These are phyloP conservation scores for Scrobipalpa costella DNA, from an alignment of 2,888 invertebrate species.

Conservation along the genomic window DNA sequence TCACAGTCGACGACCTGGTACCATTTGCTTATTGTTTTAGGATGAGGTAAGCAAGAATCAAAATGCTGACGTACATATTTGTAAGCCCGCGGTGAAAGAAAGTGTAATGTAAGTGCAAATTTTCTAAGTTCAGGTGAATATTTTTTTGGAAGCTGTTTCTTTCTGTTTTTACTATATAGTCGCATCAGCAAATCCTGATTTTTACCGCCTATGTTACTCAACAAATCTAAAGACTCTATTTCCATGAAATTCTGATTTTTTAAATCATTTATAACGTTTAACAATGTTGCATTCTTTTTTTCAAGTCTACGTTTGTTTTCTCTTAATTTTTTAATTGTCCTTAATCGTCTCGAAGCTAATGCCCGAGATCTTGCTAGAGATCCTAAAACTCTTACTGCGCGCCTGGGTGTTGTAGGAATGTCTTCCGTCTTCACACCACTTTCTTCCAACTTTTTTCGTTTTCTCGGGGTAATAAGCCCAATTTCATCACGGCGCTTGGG, in stretches of 20 bases:
- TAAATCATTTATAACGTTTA: conserved; percentile 10
- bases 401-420: conserved; percentile 24
- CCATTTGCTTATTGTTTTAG: conserved; percentile 26
- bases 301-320: conserved; percentile 4
- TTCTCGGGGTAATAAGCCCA: conserved; percentile 15
- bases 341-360: not conserved
- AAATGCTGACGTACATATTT: conserved; percentile 12
- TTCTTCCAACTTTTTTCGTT: conserved; percentile 23
- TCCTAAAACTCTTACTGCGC: conserved; percentile 15
- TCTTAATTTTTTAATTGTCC: conserved; percentile 15
- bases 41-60: conserved; percentile 27
- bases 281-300: conserved; percentile 2
- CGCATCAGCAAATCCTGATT: conserved; percentile 3
- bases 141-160: conserved; percentile 9
- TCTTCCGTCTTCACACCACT: conserved; percentile 18
- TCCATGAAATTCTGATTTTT: conserved; percentile 9
- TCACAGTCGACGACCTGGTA: conserved; percentile 25
- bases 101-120: conserved; percentile 15
- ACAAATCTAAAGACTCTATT: conserved; percentile 19
- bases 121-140: conserved; percentile 10
- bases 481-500: conserved; percentile 3
- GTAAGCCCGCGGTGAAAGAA: conserved; percentile 14
- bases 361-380: conserved; percentile 8
- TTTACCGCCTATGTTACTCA: conserved; percentile 3
- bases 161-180: not conserved